A percentile compares a stretch with the other conserved stretches of the same genome.
Evolutionary conservation across 2,113 vertebrate species (phyloP).

Genomic region (Sus scrofa): DNA sequence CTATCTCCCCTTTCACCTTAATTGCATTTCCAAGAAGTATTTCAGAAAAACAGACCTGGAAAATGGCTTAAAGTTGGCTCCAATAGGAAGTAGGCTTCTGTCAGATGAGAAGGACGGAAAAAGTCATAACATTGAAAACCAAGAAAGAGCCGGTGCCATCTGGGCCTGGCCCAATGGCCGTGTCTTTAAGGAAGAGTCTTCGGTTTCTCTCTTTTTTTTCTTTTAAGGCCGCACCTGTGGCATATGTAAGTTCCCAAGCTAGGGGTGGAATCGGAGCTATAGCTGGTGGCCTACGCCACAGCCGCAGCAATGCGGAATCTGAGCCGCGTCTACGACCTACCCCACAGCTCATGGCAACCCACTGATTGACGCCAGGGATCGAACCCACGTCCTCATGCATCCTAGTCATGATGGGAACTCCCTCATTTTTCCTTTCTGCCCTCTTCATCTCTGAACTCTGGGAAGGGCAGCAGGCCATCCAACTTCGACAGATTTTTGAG

Average conservation of each 20-base stretch:
- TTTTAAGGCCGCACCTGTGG: too few relatives aligned
- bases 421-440: neutral
- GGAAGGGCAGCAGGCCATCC: neutral
- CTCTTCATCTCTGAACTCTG: neutral
- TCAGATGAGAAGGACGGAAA: neutral
- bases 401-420: too few relatives aligned
- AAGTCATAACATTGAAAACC: neutral
- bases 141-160: neutral
- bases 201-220: neutral
- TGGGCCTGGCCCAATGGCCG: accelerated
- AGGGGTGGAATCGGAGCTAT: too few relatives aligned
- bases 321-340: too few relatives aligned
- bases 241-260: too few relatives aligned
- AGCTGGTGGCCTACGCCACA: too few relatives aligned
- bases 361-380: too few relatives aligned
- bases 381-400: too few relatives aligned
- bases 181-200: neutral
- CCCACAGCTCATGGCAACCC: too few relatives aligned
- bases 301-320: too few relatives aligned
- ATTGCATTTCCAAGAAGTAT: slow-evolving; percentile 39
- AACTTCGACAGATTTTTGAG: neutral
- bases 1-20: neutral
- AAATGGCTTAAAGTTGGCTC: neutral
- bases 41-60: slow-evolving; percentile 27
- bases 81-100: neutral